phyloP scores from a whole-genome alignment of 2,113 vertebrate species.

The Chlamydotis undulata region DNA sequence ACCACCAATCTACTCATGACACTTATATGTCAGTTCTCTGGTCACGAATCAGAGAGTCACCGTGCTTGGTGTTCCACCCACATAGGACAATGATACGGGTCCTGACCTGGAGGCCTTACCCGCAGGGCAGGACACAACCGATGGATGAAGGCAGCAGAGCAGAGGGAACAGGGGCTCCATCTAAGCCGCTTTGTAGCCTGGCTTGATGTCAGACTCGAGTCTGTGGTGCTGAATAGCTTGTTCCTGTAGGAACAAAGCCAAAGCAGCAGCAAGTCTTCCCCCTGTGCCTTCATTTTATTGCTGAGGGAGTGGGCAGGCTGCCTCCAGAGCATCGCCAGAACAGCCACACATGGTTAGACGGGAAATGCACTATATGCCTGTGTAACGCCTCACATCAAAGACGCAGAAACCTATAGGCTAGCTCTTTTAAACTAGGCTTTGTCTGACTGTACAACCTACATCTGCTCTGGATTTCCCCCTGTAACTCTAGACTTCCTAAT shows the following conservation, averaged over 20 bases:
- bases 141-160: background rate
- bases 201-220: background rate
- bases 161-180: background rate
- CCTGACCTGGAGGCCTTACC: background rate
- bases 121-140: background rate
- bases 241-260: background rate
- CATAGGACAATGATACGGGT: fast-evolving
- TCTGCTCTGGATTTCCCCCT: background rate
- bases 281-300: background rate
- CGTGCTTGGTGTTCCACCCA: background rate
- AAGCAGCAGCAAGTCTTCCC: background rate
- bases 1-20: background rate
- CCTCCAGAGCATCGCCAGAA: background rate
- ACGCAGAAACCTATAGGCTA: background rate
- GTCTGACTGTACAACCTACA: background rate
- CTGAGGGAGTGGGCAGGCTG: background rate
- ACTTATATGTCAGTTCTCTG: background rate
- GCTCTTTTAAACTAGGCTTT: background rate
- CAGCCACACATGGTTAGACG: background rate
- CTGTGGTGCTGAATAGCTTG: background rate
- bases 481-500: background rate
- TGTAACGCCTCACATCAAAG: background rate
- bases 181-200: background rate
- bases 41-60: background rate
- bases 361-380: background rate